Evolutionary conservation across 1,140 invertebrate genomes (phyloP).

Genomic region (Pachypeltis micranthus): DNA sequence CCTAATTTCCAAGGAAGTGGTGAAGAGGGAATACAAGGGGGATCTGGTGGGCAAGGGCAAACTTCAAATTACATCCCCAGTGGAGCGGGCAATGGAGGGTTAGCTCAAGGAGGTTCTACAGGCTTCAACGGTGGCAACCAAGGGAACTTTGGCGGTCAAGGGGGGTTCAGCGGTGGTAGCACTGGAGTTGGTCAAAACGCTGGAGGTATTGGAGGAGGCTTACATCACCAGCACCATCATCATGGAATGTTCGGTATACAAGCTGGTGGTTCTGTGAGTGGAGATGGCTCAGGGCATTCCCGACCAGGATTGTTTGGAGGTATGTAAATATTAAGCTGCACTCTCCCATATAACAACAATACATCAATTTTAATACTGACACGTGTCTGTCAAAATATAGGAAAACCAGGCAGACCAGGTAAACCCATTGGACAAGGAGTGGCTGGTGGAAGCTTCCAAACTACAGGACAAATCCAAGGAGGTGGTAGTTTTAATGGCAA

Average conservation of each 20-base stretch:
- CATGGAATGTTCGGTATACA: neutral
- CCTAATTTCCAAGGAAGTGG: no score
- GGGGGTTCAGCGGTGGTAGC: neutral
- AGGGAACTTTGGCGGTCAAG: slow-evolving; percentile 11
- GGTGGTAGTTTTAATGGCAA: neutral
- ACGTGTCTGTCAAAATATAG: no score
- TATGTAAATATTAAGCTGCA: neutral
- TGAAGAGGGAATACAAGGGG: neutral
- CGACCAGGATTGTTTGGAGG: neutral
- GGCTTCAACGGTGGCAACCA: neutral
- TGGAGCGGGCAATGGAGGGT: neutral
- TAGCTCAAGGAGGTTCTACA: neutral
- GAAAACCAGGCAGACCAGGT: no score
- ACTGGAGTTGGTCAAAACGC: neutral
- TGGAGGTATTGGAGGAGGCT: slow-evolving; percentile 11
- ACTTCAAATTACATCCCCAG: no score
- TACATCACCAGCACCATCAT: slow-evolving; percentile 1
- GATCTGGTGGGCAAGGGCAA: neutral
- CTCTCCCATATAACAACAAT: neutral
- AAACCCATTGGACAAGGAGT: neutral
- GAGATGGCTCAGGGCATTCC: neutral
- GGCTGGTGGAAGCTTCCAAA: neutral
- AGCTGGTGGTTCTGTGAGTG: neutral
- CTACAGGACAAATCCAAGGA: slow-evolving; percentile 10
- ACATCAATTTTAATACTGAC: neutral